Conservation (phyloP, 2,888 invertebrate species). For the Sepiola atlantica region DNA sequence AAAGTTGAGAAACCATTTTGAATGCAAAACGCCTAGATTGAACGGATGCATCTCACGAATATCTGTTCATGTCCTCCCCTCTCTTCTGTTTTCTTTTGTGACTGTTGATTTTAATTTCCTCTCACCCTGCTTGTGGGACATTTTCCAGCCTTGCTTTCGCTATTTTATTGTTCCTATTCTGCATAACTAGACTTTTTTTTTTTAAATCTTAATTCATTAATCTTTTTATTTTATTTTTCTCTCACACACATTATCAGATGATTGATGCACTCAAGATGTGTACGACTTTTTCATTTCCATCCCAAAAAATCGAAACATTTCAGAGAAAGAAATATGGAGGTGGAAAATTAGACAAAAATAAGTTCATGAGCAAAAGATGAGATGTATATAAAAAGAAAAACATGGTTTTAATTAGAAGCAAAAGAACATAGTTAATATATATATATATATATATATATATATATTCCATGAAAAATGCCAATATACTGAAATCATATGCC, state of each 20-base stretch:
- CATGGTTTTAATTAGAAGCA: neutral
- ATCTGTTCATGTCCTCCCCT: neutral
- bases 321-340: neutral
- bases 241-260: neutral
- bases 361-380: neutral
- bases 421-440: neutral
- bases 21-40: no score
- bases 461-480: no score
- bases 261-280: neutral
- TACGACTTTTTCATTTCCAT: slow-evolving; percentile 15
- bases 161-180: neutral
- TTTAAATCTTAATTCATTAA: neutral
- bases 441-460: no score
- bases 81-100: neutral
- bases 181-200: neutral
- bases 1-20: no score
- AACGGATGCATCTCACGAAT: no score
- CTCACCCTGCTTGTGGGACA: neutral
- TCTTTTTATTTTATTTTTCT: neutral
- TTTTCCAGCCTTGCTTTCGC: neutral
- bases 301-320: neutral
- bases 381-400: neutral
- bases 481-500: no score
- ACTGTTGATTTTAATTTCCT: slow-evolving; percentile 32
- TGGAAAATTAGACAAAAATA: neutral